These are phyloP conservation scores for Pardosa pseudoannulata DNA, from an alignment of 2,888 invertebrate genomes.

Conservation along the genomic window DNA sequence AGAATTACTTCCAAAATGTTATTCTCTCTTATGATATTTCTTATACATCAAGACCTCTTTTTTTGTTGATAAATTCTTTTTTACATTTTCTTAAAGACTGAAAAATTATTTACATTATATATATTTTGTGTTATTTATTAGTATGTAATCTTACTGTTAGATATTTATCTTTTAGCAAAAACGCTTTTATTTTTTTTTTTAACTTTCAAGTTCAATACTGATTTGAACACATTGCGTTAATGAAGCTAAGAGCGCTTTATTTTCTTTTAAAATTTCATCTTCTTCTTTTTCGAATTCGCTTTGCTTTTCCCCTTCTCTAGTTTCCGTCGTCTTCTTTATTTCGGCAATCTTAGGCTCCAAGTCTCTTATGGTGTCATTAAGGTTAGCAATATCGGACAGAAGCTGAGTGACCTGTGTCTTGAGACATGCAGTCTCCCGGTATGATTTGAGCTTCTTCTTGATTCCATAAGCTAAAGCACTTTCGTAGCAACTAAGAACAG, in stretches of 20 bases:
- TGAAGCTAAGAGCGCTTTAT: conserved; percentile 6
- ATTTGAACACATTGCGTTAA: conserved; percentile 25
- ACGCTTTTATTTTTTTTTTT: no score
- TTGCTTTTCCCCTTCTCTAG: not conserved
- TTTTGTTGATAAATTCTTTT: no score
- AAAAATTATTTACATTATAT: no score
- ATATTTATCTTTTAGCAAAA: no score
- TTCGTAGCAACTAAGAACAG: conserved; percentile 39
- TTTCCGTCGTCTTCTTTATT: not conserved
- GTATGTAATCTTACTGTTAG: no score
- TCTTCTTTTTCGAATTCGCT: conserved; percentile 21
- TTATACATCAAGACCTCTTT: no score
- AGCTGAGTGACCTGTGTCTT: not conserved
- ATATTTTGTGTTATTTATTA: no score
- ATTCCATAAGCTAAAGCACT: conserved; percentile 55
- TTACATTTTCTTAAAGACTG: no score
- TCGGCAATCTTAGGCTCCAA: conserved; percentile 12
- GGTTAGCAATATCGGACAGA: not conserved
- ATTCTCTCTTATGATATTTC: no score
- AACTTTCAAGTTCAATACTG: conserved; percentile 20
- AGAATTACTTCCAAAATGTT: no score
- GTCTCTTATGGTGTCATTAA: not conserved
- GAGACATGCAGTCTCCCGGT: not conserved
- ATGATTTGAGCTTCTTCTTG: conserved; percentile 22
- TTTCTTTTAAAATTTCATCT: conserved; percentile 12